Evolutionary conservation across 2,797 vertebrate species (phyloP), one percentile per base, ranked within the genome.

Genomic region (Eurystomus glaucurus): DNA sequence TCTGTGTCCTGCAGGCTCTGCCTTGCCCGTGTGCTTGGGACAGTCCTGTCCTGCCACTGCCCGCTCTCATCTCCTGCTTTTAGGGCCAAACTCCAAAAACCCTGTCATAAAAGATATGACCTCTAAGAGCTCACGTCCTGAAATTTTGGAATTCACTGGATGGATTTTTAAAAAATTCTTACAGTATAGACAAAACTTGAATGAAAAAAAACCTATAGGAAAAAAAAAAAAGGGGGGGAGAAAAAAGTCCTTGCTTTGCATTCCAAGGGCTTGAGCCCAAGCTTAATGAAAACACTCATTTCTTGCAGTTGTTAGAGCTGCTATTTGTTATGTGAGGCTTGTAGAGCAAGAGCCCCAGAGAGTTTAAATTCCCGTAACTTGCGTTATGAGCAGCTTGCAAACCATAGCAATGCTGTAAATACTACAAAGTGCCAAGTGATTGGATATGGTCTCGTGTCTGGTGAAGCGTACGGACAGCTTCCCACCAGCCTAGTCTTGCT

Each of bases 151-250:
- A 25, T 29, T 60, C 6, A 6, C 4, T 8, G 14, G 8, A 0
- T 71, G 45, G 25, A 1, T 8, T 46, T 88, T 41, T 1, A 21
- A 45, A 5, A 25, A 45, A 37, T 80, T 31, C 7, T 33, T 28
- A 3, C 2, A 0, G 26, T 22, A 21, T 2, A n/a, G n/a, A 28
- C 8, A 51, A 54, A 62, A 51, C 5, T 15, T 11, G 48, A 28
- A 45, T 57, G 16, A 41, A 37, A 62, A 46, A 23, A 20, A 9
- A 2, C 4, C 6, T 52, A 2, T 37, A 10, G 7, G 23, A n/a
- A 62, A 60, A 51, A 69, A 9, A 28, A 29, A 62, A 55, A 51
- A 69, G 19, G 31, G 2, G 0, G 3, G 6, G 28, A 58, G 4
- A 13, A 41, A 31, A 20, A n/a, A 43, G 8, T 22, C 46, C 37